A percentile compares a stretch with the other conserved stretches of the same genome.
Evolutionary conservation across 2,888 invertebrate genomes (phyloP).

Genomic region (Vandiemenella viatica): DNA sequence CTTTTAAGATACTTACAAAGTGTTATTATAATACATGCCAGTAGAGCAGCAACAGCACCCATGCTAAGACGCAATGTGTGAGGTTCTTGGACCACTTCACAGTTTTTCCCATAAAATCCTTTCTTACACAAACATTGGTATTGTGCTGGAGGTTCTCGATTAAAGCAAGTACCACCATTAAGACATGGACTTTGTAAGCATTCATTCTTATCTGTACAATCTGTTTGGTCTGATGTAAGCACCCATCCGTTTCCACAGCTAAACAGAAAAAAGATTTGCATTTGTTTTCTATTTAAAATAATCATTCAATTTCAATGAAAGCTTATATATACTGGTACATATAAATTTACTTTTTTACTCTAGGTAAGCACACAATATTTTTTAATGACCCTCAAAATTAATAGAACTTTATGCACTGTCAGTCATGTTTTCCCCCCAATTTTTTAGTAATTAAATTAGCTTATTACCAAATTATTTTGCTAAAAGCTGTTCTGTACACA

Average conservation of each 20-base stretch:
- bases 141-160: conserved; percentile 26
- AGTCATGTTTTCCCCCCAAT: too few relatives aligned
- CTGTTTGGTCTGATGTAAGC: conserved; percentile 25
- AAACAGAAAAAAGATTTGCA: neutral
- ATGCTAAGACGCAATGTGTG: conserved; percentile 33
- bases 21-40: conserved; percentile 36
- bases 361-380: too few relatives aligned
- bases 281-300: too few relatives aligned
- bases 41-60: conserved; percentile 38
- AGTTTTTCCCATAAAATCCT: conserved; percentile 28
- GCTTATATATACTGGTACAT: too few relatives aligned
- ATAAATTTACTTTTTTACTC: too few relatives aligned
- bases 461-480: too few relatives aligned
- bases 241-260: conserved; percentile 29
- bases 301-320: too few relatives aligned
- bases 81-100: conserved; percentile 31
- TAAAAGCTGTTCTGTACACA: too few relatives aligned
- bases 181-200: conserved; percentile 29
- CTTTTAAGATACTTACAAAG: conserved; percentile 29
- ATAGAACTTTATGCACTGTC: too few relatives aligned
- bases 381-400: too few relatives aligned
- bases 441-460: too few relatives aligned
- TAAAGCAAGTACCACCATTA: conserved; percentile 30
- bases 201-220: conserved; percentile 30
- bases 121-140: conserved; percentile 28